Evolutionary conservation across 2,113 vertebrate genomes (phyloP), one percentile per base, ranked within the genome.

Genomic region (Jacana jacana): DNA sequence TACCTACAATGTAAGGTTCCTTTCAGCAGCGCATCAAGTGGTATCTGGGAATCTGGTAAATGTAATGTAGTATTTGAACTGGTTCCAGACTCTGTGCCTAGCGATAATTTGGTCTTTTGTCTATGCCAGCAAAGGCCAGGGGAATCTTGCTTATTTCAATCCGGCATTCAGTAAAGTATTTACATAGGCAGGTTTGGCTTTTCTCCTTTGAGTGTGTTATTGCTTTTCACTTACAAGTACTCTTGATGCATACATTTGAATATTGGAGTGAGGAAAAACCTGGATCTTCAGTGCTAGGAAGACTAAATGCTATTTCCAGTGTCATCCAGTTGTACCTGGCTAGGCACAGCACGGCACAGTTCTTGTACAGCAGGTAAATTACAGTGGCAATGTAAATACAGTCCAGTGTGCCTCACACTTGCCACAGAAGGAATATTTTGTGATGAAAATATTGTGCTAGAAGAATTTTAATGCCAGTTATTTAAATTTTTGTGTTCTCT

Each of bases 1-100:
- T 79, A 82, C 66, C 77, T 82, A 28, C 61, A 33, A 39, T 9
- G 42, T n/a, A 80, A 65, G 71, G 33, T 88, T 95, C 66, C 39
- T 76, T 91, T 78, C 77, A 94, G 83, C 83, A 63, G 42, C 55
- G 48, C 63, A 61, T 81, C 69, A 57, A 78, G 31, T 51, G 30
- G 33, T 78, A 61, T 81, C 64, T 60, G 57, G 49, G 76, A 81
- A 78, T 93, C 42, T 94, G 64, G 87, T 93, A 87, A 94, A 91
- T 73, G 31, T 55, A 61, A 73, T 77, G 35, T 49, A 63, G 46
- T 68, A 46, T 89, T 84, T 86, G 75, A 88, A 84, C 55, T 66
- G 69, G 78, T 65, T 84, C 64, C 73, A 94, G 24, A 40, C 73
- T 65, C 88, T 81, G 31, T 80, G 37, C 54, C 42, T 85, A 73